Percentiles rank a stretch among this genome's conserved stretches.
Evolutionary conservation across 2,797 vertebrate genomes (phyloP).

Genomic region (Scleropages formosus): DNA sequence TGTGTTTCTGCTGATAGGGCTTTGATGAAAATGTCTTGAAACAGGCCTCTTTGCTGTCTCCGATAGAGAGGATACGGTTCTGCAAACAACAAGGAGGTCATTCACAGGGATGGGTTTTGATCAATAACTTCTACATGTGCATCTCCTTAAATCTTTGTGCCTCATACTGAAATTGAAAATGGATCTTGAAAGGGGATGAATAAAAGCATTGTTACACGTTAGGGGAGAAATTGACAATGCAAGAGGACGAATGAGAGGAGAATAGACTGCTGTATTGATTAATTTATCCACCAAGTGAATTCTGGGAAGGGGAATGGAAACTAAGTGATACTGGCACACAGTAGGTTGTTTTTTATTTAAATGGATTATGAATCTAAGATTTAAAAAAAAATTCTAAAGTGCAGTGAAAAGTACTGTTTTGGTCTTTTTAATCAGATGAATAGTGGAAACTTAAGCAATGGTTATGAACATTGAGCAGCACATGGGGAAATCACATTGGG

Average conservation of each 20-base stretch:
- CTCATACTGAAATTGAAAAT: neutral
- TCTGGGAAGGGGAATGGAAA: neutral
- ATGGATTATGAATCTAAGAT: neutral
- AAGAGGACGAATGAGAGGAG: conserved; percentile 4
- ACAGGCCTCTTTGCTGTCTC: too few species aligned
- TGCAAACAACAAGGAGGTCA: neutral
- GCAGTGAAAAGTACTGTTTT: neutral
- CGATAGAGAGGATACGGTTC: too few species aligned
- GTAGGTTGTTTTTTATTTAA: too few species aligned
- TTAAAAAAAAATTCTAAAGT: neutral
- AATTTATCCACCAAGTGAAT: neutral
- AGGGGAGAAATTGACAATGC: neutral
- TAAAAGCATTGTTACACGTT: conserved; percentile 17
- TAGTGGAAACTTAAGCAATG: neutral
- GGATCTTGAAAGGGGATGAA: conserved; percentile 19
- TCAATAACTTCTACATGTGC: too few species aligned
- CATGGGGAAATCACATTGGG: too few species aligned
- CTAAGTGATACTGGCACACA: too few species aligned
- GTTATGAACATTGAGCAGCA: neutral
- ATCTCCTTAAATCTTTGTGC: neutral
- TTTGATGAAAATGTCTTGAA: too few species aligned
- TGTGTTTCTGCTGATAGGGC: too few species aligned
- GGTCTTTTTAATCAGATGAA: neutral
- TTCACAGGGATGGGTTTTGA: neutral
- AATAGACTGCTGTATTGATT: conserved; percentile 19